These are phyloP conservation scores for Nixonia krombeini DNA, from an alignment of 1,140 invertebrate species.

Conservation along the genomic window DNA sequence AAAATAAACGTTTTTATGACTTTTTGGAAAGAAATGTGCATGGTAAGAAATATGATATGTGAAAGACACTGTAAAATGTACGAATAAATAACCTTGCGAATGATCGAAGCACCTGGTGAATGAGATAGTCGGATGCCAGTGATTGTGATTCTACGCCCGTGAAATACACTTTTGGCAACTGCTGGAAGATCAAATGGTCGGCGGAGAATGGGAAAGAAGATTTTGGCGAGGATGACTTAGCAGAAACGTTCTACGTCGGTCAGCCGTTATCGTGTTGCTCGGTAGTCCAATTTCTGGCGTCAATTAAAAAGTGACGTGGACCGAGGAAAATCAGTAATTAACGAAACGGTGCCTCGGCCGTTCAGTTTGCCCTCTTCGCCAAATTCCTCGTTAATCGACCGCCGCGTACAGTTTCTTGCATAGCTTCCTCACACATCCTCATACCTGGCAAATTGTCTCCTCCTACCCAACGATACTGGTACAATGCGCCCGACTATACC, in stretches of 20 bases:
- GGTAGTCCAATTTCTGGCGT: slow-evolving; percentile 70
- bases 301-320: slow-evolving; percentile 72
- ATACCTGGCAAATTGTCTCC: too few relatives aligned
- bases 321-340: slow-evolving; percentile 72
- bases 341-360: slow-evolving; percentile 49
- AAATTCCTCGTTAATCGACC: slow-evolving; percentile 13
- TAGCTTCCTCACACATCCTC: not conserved
- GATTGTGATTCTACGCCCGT: not conserved
- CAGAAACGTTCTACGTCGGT: slow-evolving; percentile 48
- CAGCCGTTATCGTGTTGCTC: slow-evolving; percentile 48
- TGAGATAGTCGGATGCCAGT: not conserved
- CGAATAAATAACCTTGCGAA: not conserved
- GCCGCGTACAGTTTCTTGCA: not conserved
- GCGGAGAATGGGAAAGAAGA: slow-evolving; percentile 43
- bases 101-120: not conserved
- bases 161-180: slow-evolving; percentile 15
- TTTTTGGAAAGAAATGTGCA: too few relatives aligned
- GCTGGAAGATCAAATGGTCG: slow-evolving; percentile 10
- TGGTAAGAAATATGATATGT: too few relatives aligned
- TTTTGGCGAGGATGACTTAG: slow-evolving; percentile 62
- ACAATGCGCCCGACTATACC: too few relatives aligned
- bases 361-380: slow-evolving; percentile 12
- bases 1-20: too few relatives aligned
- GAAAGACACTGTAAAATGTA: too few relatives aligned
- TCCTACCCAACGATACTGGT: too few relatives aligned